Evolutionary conservation across 1,140 invertebrate genomes (phyloP).

Genomic region (Paraescarpia echinospica): DNA sequence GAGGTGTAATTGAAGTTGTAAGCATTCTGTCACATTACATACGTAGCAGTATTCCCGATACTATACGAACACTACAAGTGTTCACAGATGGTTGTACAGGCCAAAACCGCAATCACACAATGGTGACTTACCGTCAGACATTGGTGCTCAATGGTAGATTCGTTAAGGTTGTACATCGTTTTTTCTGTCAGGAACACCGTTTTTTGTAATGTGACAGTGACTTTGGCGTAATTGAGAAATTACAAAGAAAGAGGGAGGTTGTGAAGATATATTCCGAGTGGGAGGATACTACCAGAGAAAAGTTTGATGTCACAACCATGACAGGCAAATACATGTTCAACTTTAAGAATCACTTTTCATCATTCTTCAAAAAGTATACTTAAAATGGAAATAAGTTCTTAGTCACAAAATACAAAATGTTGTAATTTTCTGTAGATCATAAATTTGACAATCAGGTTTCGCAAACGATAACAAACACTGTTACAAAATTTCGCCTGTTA

Average conservation of each 20-base stretch:
- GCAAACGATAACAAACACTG: not conserved
- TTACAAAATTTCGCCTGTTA: too few species aligned
- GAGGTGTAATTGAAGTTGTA: too few species aligned
- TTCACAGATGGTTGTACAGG: too few species aligned
- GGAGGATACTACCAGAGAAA: not conserved
- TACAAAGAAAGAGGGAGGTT: not conserved
- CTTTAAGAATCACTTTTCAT: not conserved
- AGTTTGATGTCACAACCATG: not conserved
- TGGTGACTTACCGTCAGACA: too few species aligned
- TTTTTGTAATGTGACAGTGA: not conserved
- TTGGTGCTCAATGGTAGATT: too few species aligned
- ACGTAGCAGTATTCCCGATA: too few species aligned
- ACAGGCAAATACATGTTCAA: not conserved
- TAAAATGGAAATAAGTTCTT: not conserved
- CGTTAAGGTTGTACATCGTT: too few species aligned
- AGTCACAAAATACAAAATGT: not conserved
- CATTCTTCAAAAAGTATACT: not conserved
- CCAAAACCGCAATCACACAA: too few species aligned
- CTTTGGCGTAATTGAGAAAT: constrained; percentile 1
- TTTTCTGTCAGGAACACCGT: not conserved
- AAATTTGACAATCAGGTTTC: not conserved
- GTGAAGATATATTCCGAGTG: not conserved
- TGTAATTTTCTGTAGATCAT: not conserved
- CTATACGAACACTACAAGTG: too few species aligned
- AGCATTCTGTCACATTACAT: too few species aligned